Base-by-base conservation (phyloP, 2,797 vertebrate genomes). In the Cuculus canorus region DNA sequence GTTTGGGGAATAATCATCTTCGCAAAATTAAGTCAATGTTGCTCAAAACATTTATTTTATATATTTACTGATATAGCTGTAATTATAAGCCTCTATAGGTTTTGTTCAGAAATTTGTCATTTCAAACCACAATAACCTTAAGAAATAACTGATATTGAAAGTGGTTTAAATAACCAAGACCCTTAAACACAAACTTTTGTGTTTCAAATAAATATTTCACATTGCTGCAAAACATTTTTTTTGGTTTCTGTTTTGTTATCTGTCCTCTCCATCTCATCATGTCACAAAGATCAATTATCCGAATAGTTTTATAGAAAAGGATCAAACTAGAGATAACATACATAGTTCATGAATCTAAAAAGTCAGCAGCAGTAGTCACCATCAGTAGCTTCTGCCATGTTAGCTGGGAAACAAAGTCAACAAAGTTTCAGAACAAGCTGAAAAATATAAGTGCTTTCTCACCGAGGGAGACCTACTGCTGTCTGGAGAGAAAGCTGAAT, bases 381-480 rank as follows among this genome's bases (percentile, higher is more conserved):
- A 81, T 43, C 73, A 79, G 86, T 30, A 84, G 78, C 66, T 94
- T 68, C 81, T 95, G 90, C 70, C 73, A 57, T 3, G 6, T 12
- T 43, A 88, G 66, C 72, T 17, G 82, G 35, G 83, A 93, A 93
- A 86, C n/a, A 86, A 90, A 80, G 88, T 92, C 80, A 96, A 71
- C 41, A 50, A 93, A 94, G 48, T 70, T 84, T 86, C 77, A 88
- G 57, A 95, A 50, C 11, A 6, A 81, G 27, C 5, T 64, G 23
- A 60, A 72, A 77, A 66, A 45, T n/a, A 23, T 3, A 41, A 16
- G 11, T 52, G 13, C 23, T 84, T 69, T 82, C 25, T 82, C 33
- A 81, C 12, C 10, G 15, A 64, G 33, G 11, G 16, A 50, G 45
- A 35, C 35, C 33, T 33, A 4, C 25, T 41, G 35, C 28, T 82